phyloP scores from a whole-genome alignment of 2,113 vertebrate genomes.

The Peucedramus taeniatus region DNA sequence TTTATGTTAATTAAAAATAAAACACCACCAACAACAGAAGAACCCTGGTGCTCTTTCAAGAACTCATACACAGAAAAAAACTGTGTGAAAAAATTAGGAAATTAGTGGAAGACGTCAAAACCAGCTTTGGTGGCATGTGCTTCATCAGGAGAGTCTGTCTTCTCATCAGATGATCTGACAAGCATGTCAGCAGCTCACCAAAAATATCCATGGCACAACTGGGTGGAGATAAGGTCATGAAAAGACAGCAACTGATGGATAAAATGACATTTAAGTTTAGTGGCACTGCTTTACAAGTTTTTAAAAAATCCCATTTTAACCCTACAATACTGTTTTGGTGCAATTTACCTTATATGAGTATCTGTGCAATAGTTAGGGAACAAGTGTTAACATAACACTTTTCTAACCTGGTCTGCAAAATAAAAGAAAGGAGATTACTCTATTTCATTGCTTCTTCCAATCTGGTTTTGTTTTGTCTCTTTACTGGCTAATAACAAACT shows the following conservation, averaged over 20 bases:
- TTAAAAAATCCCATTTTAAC: background rate
- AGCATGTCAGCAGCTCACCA: background rate
- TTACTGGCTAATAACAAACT: background rate
- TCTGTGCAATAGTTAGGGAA: constrained; percentile 6
- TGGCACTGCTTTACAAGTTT: background rate
- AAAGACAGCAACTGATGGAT: background rate
- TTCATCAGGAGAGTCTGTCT: background rate
- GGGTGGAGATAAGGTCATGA: too few relatives aligned
- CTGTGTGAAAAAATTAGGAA: background rate
- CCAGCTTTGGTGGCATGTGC: background rate
- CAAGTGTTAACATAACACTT: background rate
- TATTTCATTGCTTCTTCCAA: background rate
- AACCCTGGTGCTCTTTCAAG: background rate
- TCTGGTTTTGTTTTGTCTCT: background rate
- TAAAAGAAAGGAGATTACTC: background rate
- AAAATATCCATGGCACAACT: background rate
- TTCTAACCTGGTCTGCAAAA: background rate
- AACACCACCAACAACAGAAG: fast-evolving
- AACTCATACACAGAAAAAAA: background rate
- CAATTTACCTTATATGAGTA: background rate
- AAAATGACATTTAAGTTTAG: background rate
- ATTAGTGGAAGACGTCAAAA: background rate
- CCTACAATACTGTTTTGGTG: background rate
- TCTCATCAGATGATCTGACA: background rate
- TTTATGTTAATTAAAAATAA: background rate